Base-by-base conservation (phyloP, 2,113 vertebrate genomes). In the Triplophysa rosa region DNA sequence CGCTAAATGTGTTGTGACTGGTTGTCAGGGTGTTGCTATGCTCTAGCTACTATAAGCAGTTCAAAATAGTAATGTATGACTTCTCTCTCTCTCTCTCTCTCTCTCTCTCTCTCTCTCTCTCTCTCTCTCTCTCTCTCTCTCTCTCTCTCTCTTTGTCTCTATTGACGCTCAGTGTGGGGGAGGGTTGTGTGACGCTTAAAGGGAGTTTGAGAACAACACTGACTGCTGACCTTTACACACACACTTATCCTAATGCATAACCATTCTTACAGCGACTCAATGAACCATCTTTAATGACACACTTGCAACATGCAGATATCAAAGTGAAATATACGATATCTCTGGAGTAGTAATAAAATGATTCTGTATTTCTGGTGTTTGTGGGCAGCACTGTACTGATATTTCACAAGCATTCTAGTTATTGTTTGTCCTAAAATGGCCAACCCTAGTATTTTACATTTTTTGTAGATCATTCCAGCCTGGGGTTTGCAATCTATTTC, bases 181-280 rank as follows among this genome's bases (percentile, higher is more conserved):
- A 83, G 67, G 78, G 29, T 54, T 21, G 33, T 40, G 21, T 5
- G 19, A 72, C 12, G 19, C 69, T 72, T 13, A 17, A 59, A 83
- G 49, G 61, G 59, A 67, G 75, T 77, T 64, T 64, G 65, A 79
- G 77, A 83, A 83, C 70, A 68, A 47, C n/a, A 49, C 66, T 77
- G 67, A 67, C 24, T 67, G 29, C 65, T 58, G 64, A 65, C 68
- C 47, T 64, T 23, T 63, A 40, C 54, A 72, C 71, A 61, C 54
- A 61, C 17, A 71, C 17, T 40, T 19, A 23, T 9, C 37, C 56
- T 21, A 47, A n/a, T 19, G 1, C 3, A 26, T 24, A 40, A 17
- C 17, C 29, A 67, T 24, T 42, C 21, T 58, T 40, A 58, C 52
- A 42, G 49, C 4, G 13, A 70, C 49, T 52, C 67, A 69, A 26